Conservation (phyloP, 2,888 invertebrate genomes). For the Platycheirus albimanus region DNA sequence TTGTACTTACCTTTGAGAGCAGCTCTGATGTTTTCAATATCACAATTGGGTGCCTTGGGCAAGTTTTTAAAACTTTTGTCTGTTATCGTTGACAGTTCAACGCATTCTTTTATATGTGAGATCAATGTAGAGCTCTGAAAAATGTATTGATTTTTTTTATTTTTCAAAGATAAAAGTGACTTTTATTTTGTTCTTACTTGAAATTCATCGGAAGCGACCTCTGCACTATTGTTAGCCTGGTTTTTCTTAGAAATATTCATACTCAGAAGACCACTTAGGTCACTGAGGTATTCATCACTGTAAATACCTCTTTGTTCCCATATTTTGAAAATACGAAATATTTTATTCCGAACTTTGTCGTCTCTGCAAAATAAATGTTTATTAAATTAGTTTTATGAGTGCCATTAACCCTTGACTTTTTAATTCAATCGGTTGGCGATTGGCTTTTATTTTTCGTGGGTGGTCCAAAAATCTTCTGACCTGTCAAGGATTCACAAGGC, state of each 20-base stretch:
- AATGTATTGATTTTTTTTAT: conserved; percentile 11
- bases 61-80: conserved; percentile 86
- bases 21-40: conserved; percentile 90
- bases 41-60: conserved; percentile 85
- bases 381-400: too few relatives aligned
- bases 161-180: background rate
- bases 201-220: conserved; percentile 79
- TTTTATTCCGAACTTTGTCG: conserved; percentile 93
- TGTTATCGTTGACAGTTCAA: conserved; percentile 89
- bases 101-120: conserved; percentile 89
- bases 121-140: conserved; percentile 88
- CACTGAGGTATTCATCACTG: conserved; percentile 93
- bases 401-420: too few relatives aligned
- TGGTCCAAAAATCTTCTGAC: too few relatives aligned
- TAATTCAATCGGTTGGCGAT: too few relatives aligned
- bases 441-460: too few relatives aligned
- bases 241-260: conserved; percentile 86
- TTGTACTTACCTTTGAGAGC: conserved; percentile 90
- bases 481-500: too few relatives aligned
- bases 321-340: conserved; percentile 95
- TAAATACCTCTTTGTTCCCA: conserved; percentile 97
- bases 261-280: conserved; percentile 92
- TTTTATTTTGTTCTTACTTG: conserved; percentile 75
- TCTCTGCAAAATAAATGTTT: conserved; percentile 87
- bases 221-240: conserved; percentile 72